Conservation (phyloP, 2,797 vertebrate genomes). For the Molossus alvarezi region DNA sequence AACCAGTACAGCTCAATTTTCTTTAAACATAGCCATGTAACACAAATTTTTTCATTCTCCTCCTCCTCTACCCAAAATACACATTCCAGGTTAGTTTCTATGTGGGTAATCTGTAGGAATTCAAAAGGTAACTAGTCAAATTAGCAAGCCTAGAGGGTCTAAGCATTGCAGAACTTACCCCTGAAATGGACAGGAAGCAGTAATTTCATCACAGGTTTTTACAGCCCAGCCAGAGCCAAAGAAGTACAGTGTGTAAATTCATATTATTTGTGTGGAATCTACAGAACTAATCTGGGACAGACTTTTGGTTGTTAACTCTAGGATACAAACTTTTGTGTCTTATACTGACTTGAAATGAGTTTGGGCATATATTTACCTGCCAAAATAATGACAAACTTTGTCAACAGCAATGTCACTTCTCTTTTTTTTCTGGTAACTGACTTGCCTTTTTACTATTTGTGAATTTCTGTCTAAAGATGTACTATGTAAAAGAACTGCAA, state of each 20-base stretch:
- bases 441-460: conserved; percentile 70
- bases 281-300: conserved; percentile 29
- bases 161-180: conserved; percentile 28
- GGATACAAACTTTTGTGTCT: conserved; percentile 32
- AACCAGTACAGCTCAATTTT: conserved; percentile 13
- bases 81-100: conserved; percentile 28
- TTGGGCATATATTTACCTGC: conserved; percentile 21
- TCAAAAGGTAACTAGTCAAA: conserved; percentile 56
- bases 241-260: not conserved
- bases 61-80: conserved; percentile 35
- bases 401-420: conserved; percentile 59
- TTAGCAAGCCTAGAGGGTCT: conserved; percentile 28
- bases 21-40: conserved; percentile 27
- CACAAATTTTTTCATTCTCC: conserved; percentile 7
- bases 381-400: conserved; percentile 59
- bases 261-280: not conserved
- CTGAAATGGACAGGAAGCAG: not conserved
- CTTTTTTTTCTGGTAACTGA: conserved; percentile 74
- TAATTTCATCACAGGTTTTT: conserved; percentile 39
- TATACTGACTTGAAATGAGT: conserved; percentile 40
- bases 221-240: not conserved
- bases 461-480: conserved; percentile 78
- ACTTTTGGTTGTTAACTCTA: conserved; percentile 31
- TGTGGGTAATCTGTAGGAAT: conserved; percentile 64
- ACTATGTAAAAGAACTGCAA: conserved; percentile 78